Evolutionary conservation across 2,888 invertebrate genomes (phyloP), one percentile per base, ranked within the genome.

Genomic region (Shargacucullia verbasci): DNA sequence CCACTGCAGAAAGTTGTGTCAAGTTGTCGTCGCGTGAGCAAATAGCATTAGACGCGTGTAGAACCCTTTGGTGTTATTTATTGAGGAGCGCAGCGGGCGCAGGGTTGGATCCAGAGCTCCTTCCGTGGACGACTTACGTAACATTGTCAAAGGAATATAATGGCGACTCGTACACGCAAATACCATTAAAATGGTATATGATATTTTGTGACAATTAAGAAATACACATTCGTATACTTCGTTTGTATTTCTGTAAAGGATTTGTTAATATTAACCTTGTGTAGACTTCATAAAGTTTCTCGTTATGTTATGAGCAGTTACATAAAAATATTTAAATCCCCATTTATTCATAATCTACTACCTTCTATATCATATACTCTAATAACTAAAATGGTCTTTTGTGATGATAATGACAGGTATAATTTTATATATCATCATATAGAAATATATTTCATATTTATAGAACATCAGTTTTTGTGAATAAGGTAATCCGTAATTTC

Each of bases 11-110:
- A 88, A 82, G 81, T 83, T 82, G 72, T 79, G 81, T 83, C 82
- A 83, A 82, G 81, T 73, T 68, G 70, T 66, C 38, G 56, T 92
- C 80, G 91, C 92, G 92, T 93, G 92, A 83, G 86, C 78, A 76
- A 81, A 72, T 68, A 81, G 73, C 89, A 88, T 93, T 92, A 92
- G 84, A 83, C 77, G 64, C 75, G 67, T 72, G 62, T 78, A 79
- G 81, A 90, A 91, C 91, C 90, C 91, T 91, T 90, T 88, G 86
- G 84, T 82, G 89, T 91, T 89, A 91, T 92, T 91, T 92, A 92
- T 92, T 75, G 87, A 82, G 82, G 81, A 83, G 76, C 79, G 79
- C 81, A 83, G 79, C 80, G 79, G 79, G 82, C 75, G 73, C 77
- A 71, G 74, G 70, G 73, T 63, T 73, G 72, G 67, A 76, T 78